Evolutionary conservation across 2,888 invertebrate genomes (phyloP).

Genomic region (Vandiemenella viatica): DNA sequence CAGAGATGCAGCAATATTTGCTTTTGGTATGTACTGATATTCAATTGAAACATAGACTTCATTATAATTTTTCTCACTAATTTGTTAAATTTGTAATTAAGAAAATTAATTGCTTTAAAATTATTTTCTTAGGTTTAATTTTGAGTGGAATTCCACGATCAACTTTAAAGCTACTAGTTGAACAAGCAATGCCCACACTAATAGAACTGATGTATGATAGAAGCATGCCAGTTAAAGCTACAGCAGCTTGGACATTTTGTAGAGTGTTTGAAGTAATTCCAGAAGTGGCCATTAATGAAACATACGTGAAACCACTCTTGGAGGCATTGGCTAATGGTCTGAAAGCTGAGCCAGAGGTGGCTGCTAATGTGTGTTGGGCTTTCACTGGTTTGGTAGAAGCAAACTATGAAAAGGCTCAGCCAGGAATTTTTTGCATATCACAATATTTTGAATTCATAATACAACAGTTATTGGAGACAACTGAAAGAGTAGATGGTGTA

Average conservation of each 20-base stretch:
- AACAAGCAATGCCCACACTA: slow-evolving; percentile 90
- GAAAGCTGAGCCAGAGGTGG: slow-evolving; percentile 84
- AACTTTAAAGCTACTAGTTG: slow-evolving; percentile 82
- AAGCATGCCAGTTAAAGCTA: slow-evolving; percentile 89
- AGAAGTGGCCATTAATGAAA: slow-evolving; percentile 81
- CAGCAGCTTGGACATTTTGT: slow-evolving; percentile 96
- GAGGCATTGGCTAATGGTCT: slow-evolving; percentile 74
- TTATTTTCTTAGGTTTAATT: slow-evolving; percentile 38
- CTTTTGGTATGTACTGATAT: slow-evolving; percentile 76
- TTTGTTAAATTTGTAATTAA: background rate
- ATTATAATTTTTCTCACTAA: background rate
- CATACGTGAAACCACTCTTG: slow-evolving; percentile 63
- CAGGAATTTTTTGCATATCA: slow-evolving; percentile 87
- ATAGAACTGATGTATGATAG: slow-evolving; percentile 89
- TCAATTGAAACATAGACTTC: background rate
- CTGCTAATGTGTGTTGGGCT: slow-evolving; percentile 98
- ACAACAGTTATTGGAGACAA: slow-evolving; percentile 78
- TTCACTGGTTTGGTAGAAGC: slow-evolving; percentile 94
- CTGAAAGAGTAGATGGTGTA: slow-evolving; percentile 84
- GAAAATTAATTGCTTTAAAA: background rate
- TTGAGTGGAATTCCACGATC: slow-evolving; percentile 78
- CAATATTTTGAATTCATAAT: slow-evolving; percentile 89
- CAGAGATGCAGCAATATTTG: slow-evolving; percentile 96
- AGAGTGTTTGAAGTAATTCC: slow-evolving; percentile 95
- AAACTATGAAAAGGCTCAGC: slow-evolving; percentile 71